Conservation (phyloP, 2,888 invertebrate species). For the Drosophila silvestris region DNA sequence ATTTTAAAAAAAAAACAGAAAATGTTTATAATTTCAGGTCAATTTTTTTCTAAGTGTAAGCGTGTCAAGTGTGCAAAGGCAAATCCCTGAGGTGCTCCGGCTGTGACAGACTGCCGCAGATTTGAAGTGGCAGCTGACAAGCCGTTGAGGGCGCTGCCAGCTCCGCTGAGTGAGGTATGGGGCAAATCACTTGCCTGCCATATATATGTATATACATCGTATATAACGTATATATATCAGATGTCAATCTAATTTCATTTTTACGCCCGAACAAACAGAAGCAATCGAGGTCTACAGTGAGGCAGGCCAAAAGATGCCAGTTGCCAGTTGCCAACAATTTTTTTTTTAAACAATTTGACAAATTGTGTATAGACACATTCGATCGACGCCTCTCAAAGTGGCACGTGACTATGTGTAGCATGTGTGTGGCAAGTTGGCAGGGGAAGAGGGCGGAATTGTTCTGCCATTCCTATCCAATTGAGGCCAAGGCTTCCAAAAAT, state of each 20-base stretch:
- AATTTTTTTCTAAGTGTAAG: constrained; percentile 3
- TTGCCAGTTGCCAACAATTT: constrained; percentile 36
- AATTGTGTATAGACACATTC: constrained; percentile 79
- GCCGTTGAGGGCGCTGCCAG: constrained; percentile 2
- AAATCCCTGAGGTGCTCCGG: constrained; percentile 60
- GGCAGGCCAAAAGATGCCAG: constrained; percentile 40
- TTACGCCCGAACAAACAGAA: constrained; percentile 67
- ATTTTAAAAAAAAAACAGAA: neutral
- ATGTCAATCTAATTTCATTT: constrained; percentile 82
- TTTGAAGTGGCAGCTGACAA: constrained; percentile 67
- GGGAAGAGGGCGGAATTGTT: constrained; percentile 6
- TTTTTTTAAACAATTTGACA: constrained; percentile 75
- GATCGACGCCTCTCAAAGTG: constrained; percentile 61
- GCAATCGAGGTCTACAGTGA: constrained; percentile 48
- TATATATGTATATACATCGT: constrained; percentile 54
- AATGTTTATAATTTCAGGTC: neutral
- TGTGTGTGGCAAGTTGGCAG: constrained; percentile 18
- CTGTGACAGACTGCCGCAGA: constrained; percentile 66
- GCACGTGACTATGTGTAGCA: constrained; percentile 60
- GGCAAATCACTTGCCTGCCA: constrained; percentile 35
- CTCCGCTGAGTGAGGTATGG: constrained; percentile 17
- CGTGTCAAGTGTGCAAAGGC: constrained; percentile 21
- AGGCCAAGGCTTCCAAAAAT: constrained; percentile 61
- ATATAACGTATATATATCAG: constrained; percentile 66
- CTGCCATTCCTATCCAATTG: constrained; percentile 55